A percentile compares a stretch with the other conserved stretches of the same genome.
phyloP scores from a whole-genome alignment of 2,888 invertebrate species.

The Barypeithes pellucidus region DNA sequence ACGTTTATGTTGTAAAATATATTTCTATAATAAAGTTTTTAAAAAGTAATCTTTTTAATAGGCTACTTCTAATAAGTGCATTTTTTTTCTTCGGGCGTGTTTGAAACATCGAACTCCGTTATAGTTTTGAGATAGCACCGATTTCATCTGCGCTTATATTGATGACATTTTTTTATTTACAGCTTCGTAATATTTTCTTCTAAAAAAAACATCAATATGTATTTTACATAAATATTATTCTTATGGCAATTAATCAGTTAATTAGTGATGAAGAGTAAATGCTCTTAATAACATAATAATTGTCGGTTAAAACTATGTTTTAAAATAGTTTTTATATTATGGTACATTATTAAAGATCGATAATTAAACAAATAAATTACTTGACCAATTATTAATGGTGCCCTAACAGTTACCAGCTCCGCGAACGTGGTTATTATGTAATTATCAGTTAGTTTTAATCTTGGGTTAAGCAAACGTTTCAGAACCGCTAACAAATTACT shows the following conservation, averaged over 20 bases:
- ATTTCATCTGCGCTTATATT: no score
- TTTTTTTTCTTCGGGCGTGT: no score
- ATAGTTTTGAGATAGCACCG: no score
- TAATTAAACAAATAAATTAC: slow-evolving; percentile 73
- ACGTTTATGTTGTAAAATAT: no score
- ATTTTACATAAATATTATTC: neutral
- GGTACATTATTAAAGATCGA: slow-evolving; percentile 69
- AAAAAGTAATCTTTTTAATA: no score
- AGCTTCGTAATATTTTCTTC: no score
- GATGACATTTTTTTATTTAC: no score
- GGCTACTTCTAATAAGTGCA: no score
- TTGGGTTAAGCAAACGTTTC: slow-evolving; percentile 73
- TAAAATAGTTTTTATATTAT: slow-evolving; percentile 15
- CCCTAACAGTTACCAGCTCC: slow-evolving; percentile 69
- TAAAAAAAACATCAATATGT: no score
- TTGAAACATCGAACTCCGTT: no score
- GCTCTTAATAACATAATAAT: slow-evolving; percentile 22
- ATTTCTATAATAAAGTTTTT: no score
- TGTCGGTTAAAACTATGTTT: slow-evolving; percentile 13
- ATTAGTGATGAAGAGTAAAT: slow-evolving; percentile 2
- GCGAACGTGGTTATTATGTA: slow-evolving; percentile 72
- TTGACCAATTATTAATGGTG: slow-evolving; percentile 71
- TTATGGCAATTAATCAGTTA: neutral
- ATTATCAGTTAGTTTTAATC: slow-evolving; percentile 74
- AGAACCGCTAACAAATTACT: slow-evolving; percentile 72